Conservation (phyloP, 2,888 invertebrate genomes). For the Hypolimnas misippus region DNA sequence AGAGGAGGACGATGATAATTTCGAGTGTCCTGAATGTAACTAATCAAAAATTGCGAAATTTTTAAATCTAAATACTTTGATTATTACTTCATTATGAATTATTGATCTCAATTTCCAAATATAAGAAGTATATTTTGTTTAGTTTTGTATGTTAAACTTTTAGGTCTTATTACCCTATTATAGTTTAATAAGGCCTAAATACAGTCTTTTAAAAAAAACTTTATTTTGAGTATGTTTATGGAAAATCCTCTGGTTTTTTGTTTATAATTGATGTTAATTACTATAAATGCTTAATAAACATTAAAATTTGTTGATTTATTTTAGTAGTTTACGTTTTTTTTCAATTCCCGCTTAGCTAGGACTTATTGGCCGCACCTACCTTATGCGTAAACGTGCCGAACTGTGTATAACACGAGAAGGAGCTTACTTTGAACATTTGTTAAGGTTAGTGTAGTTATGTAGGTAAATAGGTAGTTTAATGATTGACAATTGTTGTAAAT, state of each 20-base stretch:
- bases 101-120: constrained; percentile 23
- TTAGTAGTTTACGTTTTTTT: constrained; percentile 13
- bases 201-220: constrained; percentile 26
- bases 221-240: constrained; percentile 11
- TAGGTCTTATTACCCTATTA: constrained; percentile 24
- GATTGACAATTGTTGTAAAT: too few species aligned
- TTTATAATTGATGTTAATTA: constrained; percentile 7
- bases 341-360: constrained; percentile 17
- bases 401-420: too few species aligned
- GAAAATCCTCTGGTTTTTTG: background rate
- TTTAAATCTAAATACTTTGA: constrained; percentile 7
- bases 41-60: constrained; percentile 14
- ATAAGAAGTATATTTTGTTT: constrained; percentile 17
- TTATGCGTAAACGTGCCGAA: too few species aligned
- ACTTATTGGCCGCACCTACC: constrained; percentile 22
- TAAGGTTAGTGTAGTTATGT: too few species aligned
- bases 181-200: constrained; percentile 35
- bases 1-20: constrained; percentile 25
- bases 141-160: constrained; percentile 21
- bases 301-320: constrained; percentile 11
- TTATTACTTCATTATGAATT: constrained; percentile 9
- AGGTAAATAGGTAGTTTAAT: too few species aligned
- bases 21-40: constrained; percentile 19
- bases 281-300: constrained; percentile 13
- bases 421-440: too few species aligned